Percentiles rank a stretch among this genome's conserved stretches.
phyloP scores from a whole-genome alignment of 2,113 vertebrate genomes.

The Sinocyclocheilus anshuiensis region DNA sequence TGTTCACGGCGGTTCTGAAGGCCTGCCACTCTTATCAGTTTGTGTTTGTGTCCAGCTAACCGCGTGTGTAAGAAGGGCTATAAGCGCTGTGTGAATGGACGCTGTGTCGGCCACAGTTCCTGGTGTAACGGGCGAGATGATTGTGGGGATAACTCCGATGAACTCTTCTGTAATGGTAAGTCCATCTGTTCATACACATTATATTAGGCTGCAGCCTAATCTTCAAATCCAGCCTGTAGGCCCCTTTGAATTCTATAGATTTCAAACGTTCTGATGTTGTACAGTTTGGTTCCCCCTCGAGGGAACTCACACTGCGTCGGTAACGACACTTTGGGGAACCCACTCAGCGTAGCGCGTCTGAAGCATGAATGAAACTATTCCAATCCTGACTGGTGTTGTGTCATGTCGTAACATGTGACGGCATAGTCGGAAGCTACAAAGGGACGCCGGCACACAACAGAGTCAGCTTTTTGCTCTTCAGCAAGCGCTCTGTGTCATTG shows the following conservation, averaged over 20 bases:
- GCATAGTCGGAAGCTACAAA: too few species aligned
- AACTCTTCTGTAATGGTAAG: slow-evolving; percentile 94
- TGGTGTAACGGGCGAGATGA: slow-evolving; percentile 92
- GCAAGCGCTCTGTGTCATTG: too few species aligned
- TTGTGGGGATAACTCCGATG: slow-evolving; percentile 93
- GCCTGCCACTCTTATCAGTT: not conserved
- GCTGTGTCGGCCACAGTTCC: slow-evolving; percentile 82
- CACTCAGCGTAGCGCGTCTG: too few species aligned
- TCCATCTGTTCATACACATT: not conserved
- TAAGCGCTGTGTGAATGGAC: slow-evolving; percentile 87
- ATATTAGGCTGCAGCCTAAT: too few species aligned
- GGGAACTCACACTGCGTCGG: too few species aligned
- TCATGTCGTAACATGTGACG: too few species aligned
- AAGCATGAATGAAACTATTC: too few species aligned
- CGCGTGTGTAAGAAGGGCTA: slow-evolving; percentile 93
- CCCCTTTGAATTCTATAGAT: not conserved
- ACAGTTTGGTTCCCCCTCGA: not conserved
- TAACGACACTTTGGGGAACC: too few species aligned
- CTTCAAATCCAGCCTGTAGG: too few species aligned
- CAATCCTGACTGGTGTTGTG: too few species aligned
- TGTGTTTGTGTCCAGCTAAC: slow-evolving; percentile 76
- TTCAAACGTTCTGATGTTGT: not conserved
- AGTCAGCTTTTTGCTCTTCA: too few species aligned
- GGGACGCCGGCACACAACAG: too few species aligned
- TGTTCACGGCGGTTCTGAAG: not conserved